A percentile compares a stretch with the other conserved stretches of the same genome.
Conservation (phyloP, 2,797 vertebrate genomes). For the Urophycis tenuis region DNA sequence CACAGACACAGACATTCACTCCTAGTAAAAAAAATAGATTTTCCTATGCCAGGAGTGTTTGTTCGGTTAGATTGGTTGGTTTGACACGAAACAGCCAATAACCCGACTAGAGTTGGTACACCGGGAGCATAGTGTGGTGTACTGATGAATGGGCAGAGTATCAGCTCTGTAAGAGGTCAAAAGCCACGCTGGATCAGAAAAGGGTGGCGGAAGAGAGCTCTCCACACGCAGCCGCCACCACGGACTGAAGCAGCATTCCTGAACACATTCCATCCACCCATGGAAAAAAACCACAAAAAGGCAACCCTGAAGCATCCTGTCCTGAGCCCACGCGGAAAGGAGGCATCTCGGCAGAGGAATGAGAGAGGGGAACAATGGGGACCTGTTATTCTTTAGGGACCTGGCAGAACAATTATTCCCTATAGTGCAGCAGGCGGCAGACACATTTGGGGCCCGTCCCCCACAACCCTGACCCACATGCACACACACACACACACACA, state of each 20-base stretch:
- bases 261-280: slow-evolving; percentile 31
- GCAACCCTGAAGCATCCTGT: slow-evolving; percentile 53
- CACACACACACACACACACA: too few relatives aligned
- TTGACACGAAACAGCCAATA: too few relatives aligned
- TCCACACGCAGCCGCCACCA: neutral
- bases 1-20: neutral
- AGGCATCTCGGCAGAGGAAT: slow-evolving; percentile 57
- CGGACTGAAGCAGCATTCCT: slow-evolving; percentile 10
- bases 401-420: slow-evolving; percentile 67
- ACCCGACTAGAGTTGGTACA: neutral
- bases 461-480: neutral
- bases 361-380: slow-evolving; percentile 68
- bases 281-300: slow-evolving; percentile 33
- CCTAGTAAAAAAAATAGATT: neutral
- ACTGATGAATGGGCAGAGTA: neutral
- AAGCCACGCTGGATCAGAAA: neutral
- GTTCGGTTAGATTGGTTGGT: too few relatives aligned
- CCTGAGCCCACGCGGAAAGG: slow-evolving; percentile 47
- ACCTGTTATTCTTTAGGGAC: slow-evolving; percentile 65
- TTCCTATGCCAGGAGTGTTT: neutral
- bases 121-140: neutral
- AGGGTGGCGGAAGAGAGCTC: neutral
- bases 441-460: slow-evolving; percentile 44
- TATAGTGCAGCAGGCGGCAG: slow-evolving; percentile 32
- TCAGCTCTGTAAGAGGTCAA: neutral